Percentiles rank a stretch among this genome's conserved stretches.
Evolutionary conservation across 1,140 invertebrate genomes (phyloP).

Genomic region (Drosophila aff.): DNA sequence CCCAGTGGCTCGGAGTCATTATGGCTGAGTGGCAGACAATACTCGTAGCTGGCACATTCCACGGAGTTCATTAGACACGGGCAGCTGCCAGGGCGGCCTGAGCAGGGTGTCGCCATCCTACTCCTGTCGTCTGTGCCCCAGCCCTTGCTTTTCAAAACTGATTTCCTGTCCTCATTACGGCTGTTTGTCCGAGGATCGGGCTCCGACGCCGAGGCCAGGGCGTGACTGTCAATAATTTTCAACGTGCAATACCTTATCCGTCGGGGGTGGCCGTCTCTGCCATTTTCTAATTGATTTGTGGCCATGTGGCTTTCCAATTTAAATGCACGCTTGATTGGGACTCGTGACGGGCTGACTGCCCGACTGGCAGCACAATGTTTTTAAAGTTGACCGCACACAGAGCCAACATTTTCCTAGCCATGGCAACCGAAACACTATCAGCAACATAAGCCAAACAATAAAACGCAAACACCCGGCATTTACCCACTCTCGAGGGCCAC

Average conservation of each 20-base stretch:
- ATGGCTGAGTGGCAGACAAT: slow-evolving; percentile 70
- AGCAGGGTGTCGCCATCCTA: not conserved
- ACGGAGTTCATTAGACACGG: slow-evolving; percentile 55
- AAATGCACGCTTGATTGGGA: slow-evolving; percentile 49
- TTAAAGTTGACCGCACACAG: slow-evolving; percentile 51
- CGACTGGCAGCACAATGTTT: slow-evolving; percentile 24
- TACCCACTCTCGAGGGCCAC: slow-evolving; percentile 47
- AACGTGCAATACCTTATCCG: slow-evolving; percentile 23
- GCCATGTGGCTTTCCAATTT: slow-evolving; percentile 59
- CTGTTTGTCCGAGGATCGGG: slow-evolving; percentile 36
- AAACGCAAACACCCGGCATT: slow-evolving; percentile 41
- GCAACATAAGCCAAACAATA: slow-evolving; percentile 51
- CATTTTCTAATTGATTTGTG: slow-evolving; percentile 75
- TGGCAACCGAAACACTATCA: slow-evolving; percentile 44
- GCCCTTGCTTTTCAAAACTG: slow-evolving; percentile 39
- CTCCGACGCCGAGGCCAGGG: not conserved
- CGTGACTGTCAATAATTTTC: slow-evolving; percentile 57
- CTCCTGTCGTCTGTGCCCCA: slow-evolving; percentile 3
- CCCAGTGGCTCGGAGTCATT: slow-evolving; percentile 60
- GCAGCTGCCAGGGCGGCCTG: slow-evolving; percentile 27
- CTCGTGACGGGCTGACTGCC: slow-evolving; percentile 5
- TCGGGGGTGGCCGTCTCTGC: slow-evolving; percentile 7
- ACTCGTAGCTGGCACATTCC: slow-evolving; percentile 35
- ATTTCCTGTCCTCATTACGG: slow-evolving; percentile 61
- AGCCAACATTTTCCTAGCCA: slow-evolving; percentile 48